Base-by-base conservation (phyloP, 2,888 invertebrate genomes). In the Stenchaetothrips biformis region DNA sequence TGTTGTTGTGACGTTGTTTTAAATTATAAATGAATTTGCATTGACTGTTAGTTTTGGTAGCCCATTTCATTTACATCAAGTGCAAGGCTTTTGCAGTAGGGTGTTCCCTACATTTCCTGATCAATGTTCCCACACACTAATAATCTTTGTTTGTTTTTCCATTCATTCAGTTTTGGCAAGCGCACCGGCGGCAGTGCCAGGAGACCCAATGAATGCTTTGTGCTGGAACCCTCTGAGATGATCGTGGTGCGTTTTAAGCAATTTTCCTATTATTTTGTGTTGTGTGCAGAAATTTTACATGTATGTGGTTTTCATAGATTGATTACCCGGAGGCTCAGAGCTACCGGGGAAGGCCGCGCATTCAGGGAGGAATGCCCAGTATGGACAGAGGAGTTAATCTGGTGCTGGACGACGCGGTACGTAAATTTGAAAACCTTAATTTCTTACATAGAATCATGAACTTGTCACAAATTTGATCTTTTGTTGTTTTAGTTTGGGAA, bases 161-260 rank as follows among this genome's bases (percentile, higher is more conserved):
- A 53, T 53, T 18, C 11, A 91, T 92, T 81, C 89, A 95, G 95
- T 89, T 94, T 95, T 88, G 95, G 94, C 84, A 94, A 94, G 88
- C 89, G 94, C 85, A 92, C 92, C 84, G 92, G 92, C 82, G 92
- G 92, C 86, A 93, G 92, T 87, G 91, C 92, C 83, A 89, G 94
- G 83, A 89, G 95, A 84, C 92, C 92, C 84, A 94, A 94, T 88
- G 94, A 95, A 87, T 95, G 95, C 87, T 91, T 95, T 87, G 93
- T 94, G 82, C 89, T 95, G 86, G 95, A 95, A 87, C 92, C 94
- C 82, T 94, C 94, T 85, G 95, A 95, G 89, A 94, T 95, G 94
- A 93, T 95, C 86, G 94, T 93, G 88, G 94, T 94, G 87, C 91
- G 94, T 92, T 83, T 7, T 67, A 7, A 37, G 37, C 37, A 37